Percentiles rank a stretch among this genome's conserved stretches.
phyloP scores from a whole-genome alignment of 1,140 invertebrate genomes.

The Nomia melanderi region DNA sequence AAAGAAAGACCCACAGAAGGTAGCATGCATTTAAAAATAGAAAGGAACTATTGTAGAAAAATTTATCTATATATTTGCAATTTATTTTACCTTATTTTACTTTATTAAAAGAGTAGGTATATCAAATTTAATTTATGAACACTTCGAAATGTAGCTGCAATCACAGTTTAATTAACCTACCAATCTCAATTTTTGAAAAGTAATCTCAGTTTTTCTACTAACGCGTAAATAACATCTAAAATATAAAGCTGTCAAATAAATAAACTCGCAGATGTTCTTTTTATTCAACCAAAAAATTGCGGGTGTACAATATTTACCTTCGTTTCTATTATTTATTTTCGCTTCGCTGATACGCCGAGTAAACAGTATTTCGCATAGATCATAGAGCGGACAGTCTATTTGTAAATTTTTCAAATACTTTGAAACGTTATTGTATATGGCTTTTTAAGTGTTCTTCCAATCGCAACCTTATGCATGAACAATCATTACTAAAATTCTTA shows the following conservation, averaged over 20 bases:
- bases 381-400: not conserved
- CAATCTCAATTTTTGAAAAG: not conserved
- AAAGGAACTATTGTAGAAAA: too few relatives aligned
- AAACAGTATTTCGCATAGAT: not conserved
- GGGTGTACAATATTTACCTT: conserved; percentile 42
- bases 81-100: too few relatives aligned
- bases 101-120: not conserved
- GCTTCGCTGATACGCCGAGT: conserved; percentile 10
- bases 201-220: not conserved
- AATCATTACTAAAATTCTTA: too few relatives aligned
- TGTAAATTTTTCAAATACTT: not conserved
- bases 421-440: too few relatives aligned
- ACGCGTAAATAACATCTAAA: too few relatives aligned
- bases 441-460: too few relatives aligned
- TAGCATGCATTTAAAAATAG: not conserved
- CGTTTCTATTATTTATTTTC: conserved; percentile 13
- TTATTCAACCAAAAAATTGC: conserved; percentile 44
- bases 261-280: conserved; percentile 22
- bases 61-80: too few relatives aligned
- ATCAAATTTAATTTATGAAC: not conserved
- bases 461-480: too few relatives aligned
- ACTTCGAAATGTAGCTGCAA: conserved; percentile 4
- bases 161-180: not conserved
- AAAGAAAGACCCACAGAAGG: not conserved
- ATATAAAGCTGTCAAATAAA: conserved; percentile 36